These are phyloP conservation scores for Callopanchax toddi DNA, from an alignment of 2,113 vertebrate genomes.

Conservation along the genomic window DNA sequence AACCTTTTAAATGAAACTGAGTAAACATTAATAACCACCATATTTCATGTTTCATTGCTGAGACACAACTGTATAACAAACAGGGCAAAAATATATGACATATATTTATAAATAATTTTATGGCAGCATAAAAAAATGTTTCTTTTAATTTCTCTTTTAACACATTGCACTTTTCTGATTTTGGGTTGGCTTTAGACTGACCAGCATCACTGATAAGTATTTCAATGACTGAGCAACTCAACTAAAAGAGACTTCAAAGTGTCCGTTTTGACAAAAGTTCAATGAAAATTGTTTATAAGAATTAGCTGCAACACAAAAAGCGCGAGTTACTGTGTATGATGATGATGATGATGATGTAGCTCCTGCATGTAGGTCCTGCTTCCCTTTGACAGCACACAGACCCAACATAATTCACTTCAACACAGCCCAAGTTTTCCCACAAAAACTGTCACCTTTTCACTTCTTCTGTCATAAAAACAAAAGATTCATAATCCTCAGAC, in stretches of 20 bases:
- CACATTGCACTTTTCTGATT: slow-evolving; percentile 25
- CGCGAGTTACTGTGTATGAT: slow-evolving; percentile 20
- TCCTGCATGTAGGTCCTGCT: slow-evolving; percentile 27
- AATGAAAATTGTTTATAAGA: slow-evolving; percentile 21
- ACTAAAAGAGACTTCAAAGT: not conserved
- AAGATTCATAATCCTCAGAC: slow-evolving; percentile 4
- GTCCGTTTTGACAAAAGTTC: not conserved
- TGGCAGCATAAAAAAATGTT: slow-evolving; percentile 36
- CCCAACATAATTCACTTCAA: slow-evolving; percentile 14
- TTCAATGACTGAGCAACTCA: slow-evolving; percentile 6
- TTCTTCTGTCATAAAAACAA: not conserved
- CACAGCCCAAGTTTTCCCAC: slow-evolving; percentile 6
- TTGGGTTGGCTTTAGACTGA: slow-evolving; percentile 8
- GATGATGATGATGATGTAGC: not conserved
- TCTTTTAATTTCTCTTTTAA: slow-evolving; percentile 14
- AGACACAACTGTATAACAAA: slow-evolving; percentile 35
- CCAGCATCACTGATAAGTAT: slow-evolving; percentile 5
- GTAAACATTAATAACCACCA: slow-evolving; percentile 24
- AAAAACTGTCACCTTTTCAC: slow-evolving; percentile 1
- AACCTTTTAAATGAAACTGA: slow-evolving; percentile 12
- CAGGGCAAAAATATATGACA: slow-evolving; percentile 28
- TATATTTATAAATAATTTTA: slow-evolving; percentile 36
- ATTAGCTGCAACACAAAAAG: slow-evolving; percentile 49
- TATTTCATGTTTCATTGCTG: slow-evolving; percentile 38
- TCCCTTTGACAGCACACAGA: slow-evolving; percentile 26